Evolutionary conservation across 2,113 vertebrate species (phyloP).

Genomic region (Picathartes gymnocephalus): DNA sequence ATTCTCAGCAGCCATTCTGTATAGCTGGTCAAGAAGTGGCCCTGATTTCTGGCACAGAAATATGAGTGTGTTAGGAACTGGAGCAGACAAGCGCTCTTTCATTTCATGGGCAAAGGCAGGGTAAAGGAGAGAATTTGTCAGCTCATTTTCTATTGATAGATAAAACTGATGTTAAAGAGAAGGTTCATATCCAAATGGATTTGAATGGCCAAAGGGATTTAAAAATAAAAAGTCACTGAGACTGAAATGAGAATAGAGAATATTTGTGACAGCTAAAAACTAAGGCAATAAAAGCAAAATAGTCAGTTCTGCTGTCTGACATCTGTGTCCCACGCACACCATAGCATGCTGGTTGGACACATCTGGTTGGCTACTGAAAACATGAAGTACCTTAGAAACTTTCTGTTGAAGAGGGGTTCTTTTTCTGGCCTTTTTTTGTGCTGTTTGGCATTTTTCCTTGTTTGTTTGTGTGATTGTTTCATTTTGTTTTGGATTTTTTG

Average conservation of each 20-base stretch:
- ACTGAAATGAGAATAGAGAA: background rate
- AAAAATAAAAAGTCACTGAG: background rate
- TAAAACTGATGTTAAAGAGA: background rate
- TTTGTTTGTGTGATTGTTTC: background rate
- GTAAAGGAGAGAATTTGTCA: background rate
- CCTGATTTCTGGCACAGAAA: background rate
- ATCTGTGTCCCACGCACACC: background rate
- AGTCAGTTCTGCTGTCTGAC: background rate
- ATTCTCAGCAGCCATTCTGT: background rate
- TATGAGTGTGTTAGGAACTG: background rate
- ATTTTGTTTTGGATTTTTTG: background rate
- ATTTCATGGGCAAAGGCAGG: background rate
- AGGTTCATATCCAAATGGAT: background rate
- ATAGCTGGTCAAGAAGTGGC: background rate
- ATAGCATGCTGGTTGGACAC: too few relatives aligned
- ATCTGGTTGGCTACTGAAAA: background rate
- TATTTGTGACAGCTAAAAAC: background rate
- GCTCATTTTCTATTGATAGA: background rate
- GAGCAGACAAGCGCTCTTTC: background rate
- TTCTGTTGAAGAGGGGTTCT: background rate
- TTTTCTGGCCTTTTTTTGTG: background rate
- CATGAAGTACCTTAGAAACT: background rate
- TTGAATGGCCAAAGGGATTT: background rate
- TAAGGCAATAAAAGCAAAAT: background rate
- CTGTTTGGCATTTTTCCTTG: background rate